These are phyloP conservation scores for Suricata suricatta DNA, from an alignment of 2,113 vertebrate species.

Conservation along the genomic window DNA sequence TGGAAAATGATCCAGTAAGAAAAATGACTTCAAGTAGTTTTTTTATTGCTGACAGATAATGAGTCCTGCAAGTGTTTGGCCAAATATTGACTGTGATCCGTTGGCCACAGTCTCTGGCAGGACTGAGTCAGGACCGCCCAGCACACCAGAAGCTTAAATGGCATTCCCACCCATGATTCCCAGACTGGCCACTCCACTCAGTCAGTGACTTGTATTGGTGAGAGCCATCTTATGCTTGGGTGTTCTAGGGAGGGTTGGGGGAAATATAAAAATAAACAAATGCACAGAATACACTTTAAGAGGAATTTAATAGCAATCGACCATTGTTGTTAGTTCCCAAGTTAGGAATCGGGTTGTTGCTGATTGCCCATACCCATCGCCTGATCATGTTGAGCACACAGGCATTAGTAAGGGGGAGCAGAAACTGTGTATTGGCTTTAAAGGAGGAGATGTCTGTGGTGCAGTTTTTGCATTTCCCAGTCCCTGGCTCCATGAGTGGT, in stretches of 20 bases:
- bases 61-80: background rate
- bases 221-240: background rate
- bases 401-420: background rate
- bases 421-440: background rate
- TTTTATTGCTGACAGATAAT: background rate
- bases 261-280: background rate
- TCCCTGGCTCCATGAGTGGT: background rate
- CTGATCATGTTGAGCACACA: background rate
- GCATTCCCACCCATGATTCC: background rate
- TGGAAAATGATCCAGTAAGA: background rate
- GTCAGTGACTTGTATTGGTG: background rate
- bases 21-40: background rate
- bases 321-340: background rate
- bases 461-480: background rate
- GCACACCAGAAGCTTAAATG: background rate
- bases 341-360: background rate
- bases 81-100: background rate
- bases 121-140: background rate
- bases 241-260: background rate
- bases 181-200: background rate
- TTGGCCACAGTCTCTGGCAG: background rate
- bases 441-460: background rate
- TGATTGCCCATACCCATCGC: background rate
- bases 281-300: background rate
- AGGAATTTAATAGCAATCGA: background rate